Conservation (phyloP, 2,888 invertebrate species). For the Eustalomyia histrio region DNA sequence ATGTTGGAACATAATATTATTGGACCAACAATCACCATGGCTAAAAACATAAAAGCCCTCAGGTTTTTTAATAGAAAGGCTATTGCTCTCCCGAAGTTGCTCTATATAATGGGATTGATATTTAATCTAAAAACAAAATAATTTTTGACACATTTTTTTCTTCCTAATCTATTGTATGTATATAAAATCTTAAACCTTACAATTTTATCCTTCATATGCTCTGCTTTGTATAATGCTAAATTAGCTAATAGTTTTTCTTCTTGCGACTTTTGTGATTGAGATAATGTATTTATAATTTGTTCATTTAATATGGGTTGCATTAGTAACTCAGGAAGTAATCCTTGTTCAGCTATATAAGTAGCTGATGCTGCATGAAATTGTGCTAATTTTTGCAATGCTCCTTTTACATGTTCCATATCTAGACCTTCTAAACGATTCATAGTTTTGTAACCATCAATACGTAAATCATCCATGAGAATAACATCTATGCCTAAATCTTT, state of each 20-base stretch:
- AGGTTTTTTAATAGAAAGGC: slow-evolving; percentile 6
- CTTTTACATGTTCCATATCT: slow-evolving; percentile 67
- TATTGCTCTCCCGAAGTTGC: slow-evolving; percentile 34
- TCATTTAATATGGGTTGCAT: slow-evolving; percentile 34
- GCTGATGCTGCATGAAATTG: slow-evolving; percentile 75
- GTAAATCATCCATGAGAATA: slow-evolving; percentile 71
- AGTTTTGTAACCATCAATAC: slow-evolving; percentile 67
- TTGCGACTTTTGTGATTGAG: slow-evolving; percentile 43
- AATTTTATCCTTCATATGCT: slow-evolving; percentile 70
- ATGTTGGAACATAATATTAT: slow-evolving; percentile 71
- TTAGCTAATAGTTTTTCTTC: slow-evolving; percentile 68
- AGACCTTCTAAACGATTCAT: slow-evolving; percentile 70
- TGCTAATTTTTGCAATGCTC: slow-evolving; percentile 71
- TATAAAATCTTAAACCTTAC: slow-evolving; percentile 56
- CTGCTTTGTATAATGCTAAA: slow-evolving; percentile 65
- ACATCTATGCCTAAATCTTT: slow-evolving; percentile 38
- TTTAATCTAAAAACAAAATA: slow-evolving; percentile 63
- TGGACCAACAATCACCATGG: slow-evolving; percentile 73
- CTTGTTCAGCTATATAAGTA: slow-evolving; percentile 64
- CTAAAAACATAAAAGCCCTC: slow-evolving; percentile 70
- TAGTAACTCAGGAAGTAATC: slow-evolving; percentile 29
- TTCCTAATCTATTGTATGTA: no score
- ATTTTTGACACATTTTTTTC: neutral
- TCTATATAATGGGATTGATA: slow-evolving; percentile 63
- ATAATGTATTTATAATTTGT: neutral